Base-by-base conservation (phyloP, 2,888 invertebrate genomes). In the Alentia gelatinosa region DNA sequence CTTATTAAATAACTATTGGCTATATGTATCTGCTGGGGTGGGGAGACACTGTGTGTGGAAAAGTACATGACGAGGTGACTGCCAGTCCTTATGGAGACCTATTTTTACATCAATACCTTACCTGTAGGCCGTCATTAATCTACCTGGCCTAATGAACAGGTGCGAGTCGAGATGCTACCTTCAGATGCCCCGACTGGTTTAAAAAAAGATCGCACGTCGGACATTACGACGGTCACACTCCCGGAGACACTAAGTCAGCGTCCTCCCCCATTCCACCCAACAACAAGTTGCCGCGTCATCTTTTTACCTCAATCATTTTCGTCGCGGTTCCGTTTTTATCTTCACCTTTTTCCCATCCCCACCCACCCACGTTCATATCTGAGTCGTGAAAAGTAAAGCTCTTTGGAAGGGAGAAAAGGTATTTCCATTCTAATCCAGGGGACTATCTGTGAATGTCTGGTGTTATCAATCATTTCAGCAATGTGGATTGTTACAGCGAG, bases 361-460 rank as follows among this genome's bases (percentile, higher is more conserved):
- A 56, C n/a, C 56, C n/a, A 19, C 56, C 56, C 56, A 5, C 3
- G 56, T 56, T 56, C 56, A 56, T 56, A n/a, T 56, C n/a, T 56
- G 56, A 56, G 30, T 68, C 68, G 68, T 30, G n/a, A 68, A 68
- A 26, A 68, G 33, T 26, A 30, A 26, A 68, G 68, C 68, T 26
- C 33, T 26, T 68, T 30, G 68, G 68, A 68, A 30, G 33, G 26
- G 68, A 56, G 68, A 12, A 12, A 30, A 68, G 68, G 68, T 68
- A 68, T 68, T 68, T 68, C 33, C 68, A n/a, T 68, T 68, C 68
- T 68, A 68, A 68, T 68, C 68, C 68, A 26, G 26, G 47, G 68
- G 26, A 1, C 68, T 30, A 26, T 68, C 68, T 68, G n/a, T 68
- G 68, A 68, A 68, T n/a, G 68, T 30, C 68, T 26, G 26, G 68